Evolutionary conservation across 2,797 vertebrate species (phyloP), one percentile per base, ranked within the genome.

Genomic region (Intellagama lesueurii): DNA sequence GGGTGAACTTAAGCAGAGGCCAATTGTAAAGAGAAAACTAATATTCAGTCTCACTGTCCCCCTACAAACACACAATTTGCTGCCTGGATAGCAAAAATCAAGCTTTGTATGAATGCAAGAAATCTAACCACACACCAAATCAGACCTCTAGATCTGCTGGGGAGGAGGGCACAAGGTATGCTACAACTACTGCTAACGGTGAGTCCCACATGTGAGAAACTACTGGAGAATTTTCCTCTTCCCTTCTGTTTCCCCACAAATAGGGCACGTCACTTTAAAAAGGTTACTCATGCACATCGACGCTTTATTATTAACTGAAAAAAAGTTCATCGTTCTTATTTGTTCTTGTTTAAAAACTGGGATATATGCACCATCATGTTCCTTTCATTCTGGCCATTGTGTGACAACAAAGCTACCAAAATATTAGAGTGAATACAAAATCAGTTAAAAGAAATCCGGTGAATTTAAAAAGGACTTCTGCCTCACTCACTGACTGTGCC

Each of bases 1-100:
- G 60, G 60, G 60, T 64, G 60, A 64, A 64, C 16, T 64, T 64
- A 14, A 81, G 35, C 5, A 64, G 32, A 81, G 60, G 32, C 64
- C 64, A 81, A 66, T 66, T 5, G 22, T 44, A 81, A 90, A 72
- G 90, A 94, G 87, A 32, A 88, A 94, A 93, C 90, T 16, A 66
- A 90, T 90, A 77, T 81, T 83, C 83, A 66, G 77, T 64, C 19
- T 64, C 60, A 64, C 60, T 68, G 32, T 30, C 66, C 30, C 44
- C 66, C 68, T 40, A n/a, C 40, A 83, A 69, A 17, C 40, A 69
- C 26, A 47, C 16, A 47, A 26, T 47, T 64, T n/a, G 14, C 19
- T 86, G 52, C 26, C 40, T 77, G 3, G 56, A 47, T 8, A 11
- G 40, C 2, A 28, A 11, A 64, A 85, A 40, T 60, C n/a, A 60